phyloP scores from a whole-genome alignment of 2,113 vertebrate species.

The Pituophis catenifer region DNA sequence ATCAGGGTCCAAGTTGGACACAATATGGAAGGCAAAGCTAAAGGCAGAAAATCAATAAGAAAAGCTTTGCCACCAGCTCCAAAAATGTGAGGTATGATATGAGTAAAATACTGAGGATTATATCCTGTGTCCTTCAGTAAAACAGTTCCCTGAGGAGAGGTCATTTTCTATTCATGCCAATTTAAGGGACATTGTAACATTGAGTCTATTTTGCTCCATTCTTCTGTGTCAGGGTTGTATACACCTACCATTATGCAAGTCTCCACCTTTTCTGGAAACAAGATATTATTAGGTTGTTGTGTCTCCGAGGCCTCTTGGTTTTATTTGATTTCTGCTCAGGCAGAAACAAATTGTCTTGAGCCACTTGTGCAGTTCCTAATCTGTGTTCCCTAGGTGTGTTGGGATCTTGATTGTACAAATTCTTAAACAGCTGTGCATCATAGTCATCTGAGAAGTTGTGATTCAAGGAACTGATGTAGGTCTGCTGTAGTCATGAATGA shows the following conservation, averaged over 20 bases:
- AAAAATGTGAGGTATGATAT: neutral
- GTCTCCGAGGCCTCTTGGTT: neutral
- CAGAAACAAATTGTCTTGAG: neutral
- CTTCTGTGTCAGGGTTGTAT: neutral
- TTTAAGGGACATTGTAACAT: neutral
- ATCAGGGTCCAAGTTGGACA: slow-evolving; percentile 3
- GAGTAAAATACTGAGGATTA: neutral
- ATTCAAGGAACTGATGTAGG: neutral
- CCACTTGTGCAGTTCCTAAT: neutral
- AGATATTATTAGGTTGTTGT: neutral
- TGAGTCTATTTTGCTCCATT: neutral
- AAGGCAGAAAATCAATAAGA: neutral
- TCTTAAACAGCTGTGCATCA: neutral
- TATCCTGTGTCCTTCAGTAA: neutral
- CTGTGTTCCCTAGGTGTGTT: fast-evolving
- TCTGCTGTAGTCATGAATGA: neutral
- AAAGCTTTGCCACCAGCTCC: neutral
- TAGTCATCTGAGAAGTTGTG: neutral
- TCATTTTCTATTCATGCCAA: neutral
- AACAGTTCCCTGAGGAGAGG: too few species aligned
- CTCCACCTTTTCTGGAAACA: neutral
- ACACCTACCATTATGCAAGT: fast-evolving
- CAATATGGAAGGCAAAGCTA: neutral
- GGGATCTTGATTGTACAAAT: neutral
- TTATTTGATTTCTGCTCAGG: slow-evolving; percentile 7